Percentiles rank a stretch among this genome's conserved stretches.
phyloP scores from a whole-genome alignment of 1,140 invertebrate genomes.

The Rhynchophorus ferrugineus region DNA sequence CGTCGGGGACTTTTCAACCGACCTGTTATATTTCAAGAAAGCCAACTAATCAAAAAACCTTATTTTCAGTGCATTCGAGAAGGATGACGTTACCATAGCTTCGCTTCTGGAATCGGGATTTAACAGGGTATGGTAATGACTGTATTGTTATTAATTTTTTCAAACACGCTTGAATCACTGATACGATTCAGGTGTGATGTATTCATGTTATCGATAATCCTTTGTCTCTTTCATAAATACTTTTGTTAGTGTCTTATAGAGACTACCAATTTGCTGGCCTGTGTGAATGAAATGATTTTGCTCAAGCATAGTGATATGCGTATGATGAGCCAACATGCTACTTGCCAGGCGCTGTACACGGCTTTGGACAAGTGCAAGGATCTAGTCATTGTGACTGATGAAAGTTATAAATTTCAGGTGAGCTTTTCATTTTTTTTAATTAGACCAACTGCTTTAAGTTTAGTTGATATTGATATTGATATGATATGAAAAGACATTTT shows the following conservation, averaged over 20 bases:
- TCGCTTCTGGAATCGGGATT: conserved; percentile 63
- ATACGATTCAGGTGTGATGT: no score
- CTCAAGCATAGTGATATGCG: conserved; percentile 60
- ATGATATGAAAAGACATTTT: no score
- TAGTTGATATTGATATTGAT: no score
- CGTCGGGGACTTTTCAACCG: no score
- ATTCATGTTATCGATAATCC: background rate
- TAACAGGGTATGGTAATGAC: conserved; percentile 53
- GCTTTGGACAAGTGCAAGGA: conserved; percentile 79
- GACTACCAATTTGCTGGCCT: conserved; percentile 56
- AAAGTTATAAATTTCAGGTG: conserved; percentile 76
- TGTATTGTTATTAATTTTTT: background rate
- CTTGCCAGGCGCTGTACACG: conserved; percentile 70
- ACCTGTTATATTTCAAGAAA: no score
- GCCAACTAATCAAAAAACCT: no score
- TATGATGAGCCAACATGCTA: conserved; percentile 56
- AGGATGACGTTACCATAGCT: conserved; percentile 58
- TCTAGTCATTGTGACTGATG: conserved; percentile 80
- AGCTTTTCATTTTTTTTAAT: no score
- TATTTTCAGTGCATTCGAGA: conserved; percentile 59
- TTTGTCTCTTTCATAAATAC: conserved; percentile 3
- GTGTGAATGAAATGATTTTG: conserved; percentile 66
- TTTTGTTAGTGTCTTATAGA: conserved; percentile 56
- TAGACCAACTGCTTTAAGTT: no score
- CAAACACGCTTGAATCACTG: no score